Evolutionary conservation across 2,797 vertebrate species (phyloP), one percentile per base, ranked within the genome.

Genomic region (Brachymystax lenok): DNA sequence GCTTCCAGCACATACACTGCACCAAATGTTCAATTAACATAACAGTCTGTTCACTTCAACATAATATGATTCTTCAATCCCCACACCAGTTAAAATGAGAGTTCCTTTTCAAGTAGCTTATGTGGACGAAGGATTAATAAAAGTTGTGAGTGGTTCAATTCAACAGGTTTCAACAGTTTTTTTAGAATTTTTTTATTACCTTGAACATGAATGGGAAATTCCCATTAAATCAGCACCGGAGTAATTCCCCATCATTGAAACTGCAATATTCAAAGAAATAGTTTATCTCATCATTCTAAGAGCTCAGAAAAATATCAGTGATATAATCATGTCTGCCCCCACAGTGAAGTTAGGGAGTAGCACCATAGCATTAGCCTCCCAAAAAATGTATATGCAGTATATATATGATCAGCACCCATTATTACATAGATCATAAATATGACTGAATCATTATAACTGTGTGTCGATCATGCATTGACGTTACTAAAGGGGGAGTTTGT

Each of bases 181-280:
- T 80, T 77, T 84, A 80, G 88, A 86, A 77, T 83, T 78, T 54
- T 74, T 46, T 46, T 73, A 74, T 69, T 28, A 69, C 81, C 79
- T 78, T 19, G 46, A 88, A 46, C 80, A 80, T 88, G 90, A 88
- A 82, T 88, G 89, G 89, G 82, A 79, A 85, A 78, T 70, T 84
- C 87, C 74, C 77, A 87, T 82, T 82, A 87, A 89, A 85, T 92
- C 90, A 94, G 94, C 94, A 95, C 93, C 93, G 88, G 86, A 87
- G 85, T 88, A 86, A 86, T 87, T 46, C 2, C 35, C 35, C 40
- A 46, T 46, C 10, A 46, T 46, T 77, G 80, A 91, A 92, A 85
- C 86, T 82, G 85, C 85, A 77, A 59, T 72, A 77, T 82, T 88
- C 82, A 46, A 46, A 80, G 83, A 87, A 82, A 67, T 88, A 69